Percentiles rank a stretch among this genome's conserved stretches.
Conservation (phyloP, 1,140 invertebrate genomes). For the Zaprionus tsacasi region DNA sequence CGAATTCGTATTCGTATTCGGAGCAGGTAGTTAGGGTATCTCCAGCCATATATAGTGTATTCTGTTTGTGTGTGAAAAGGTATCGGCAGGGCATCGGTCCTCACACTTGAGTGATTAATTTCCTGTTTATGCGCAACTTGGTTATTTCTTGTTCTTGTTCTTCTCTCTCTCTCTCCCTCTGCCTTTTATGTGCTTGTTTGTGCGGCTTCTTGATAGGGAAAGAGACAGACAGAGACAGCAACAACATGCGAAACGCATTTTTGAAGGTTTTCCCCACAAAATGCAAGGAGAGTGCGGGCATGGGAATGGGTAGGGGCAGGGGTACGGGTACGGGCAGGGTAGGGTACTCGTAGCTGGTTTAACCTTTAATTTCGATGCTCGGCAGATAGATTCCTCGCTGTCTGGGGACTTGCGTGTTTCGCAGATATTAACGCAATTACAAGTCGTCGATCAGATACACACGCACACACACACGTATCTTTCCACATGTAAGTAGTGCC, state of each 20-base stretch:
- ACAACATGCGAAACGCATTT: conserved; percentile 39
- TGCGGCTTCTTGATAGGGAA: conserved; percentile 58
- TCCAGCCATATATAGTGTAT: too few species aligned
- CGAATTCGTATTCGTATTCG: not conserved
- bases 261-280: conserved; percentile 52
- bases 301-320: not conserved
- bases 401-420: conserved; percentile 58
- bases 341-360: not conserved
- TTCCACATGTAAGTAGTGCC: conserved; percentile 17
- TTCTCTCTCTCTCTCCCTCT: conserved; percentile 5
- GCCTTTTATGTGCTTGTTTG: conserved; percentile 42
- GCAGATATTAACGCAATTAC: conserved; percentile 68
- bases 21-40: conserved; percentile 21
- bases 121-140: conserved; percentile 76
- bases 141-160: conserved; percentile 20
- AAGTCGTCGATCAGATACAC: conserved; percentile 62
- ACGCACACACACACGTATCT: conserved; percentile 44
- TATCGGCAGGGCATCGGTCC: conserved; percentile 41
- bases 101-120: conserved; percentile 76
- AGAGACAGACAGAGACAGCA: not conserved
- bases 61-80: conserved; percentile 29
- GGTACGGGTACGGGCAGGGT: too few species aligned
- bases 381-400: conserved; percentile 1
- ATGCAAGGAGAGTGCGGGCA: conserved; percentile 11
- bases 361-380: conserved; percentile 16